Percentiles rank a stretch among this genome's conserved stretches.
Conservation (phyloP, 2,888 invertebrate species). For the Cantharis rustica region DNA sequence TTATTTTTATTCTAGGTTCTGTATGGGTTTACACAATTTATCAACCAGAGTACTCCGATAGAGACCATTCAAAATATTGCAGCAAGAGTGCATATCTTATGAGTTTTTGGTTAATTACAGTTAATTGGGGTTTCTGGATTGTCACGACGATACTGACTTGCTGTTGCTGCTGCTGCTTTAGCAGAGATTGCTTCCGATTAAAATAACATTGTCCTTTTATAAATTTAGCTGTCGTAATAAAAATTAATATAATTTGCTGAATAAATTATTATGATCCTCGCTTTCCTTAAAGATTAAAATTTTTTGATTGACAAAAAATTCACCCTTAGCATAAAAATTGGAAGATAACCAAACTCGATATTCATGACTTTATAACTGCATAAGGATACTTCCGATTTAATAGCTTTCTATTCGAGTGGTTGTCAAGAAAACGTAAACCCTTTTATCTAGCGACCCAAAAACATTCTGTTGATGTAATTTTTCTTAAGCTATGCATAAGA, state of each 20-base stretch:
- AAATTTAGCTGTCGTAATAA: background rate
- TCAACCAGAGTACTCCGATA: background rate
- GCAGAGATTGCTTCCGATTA: background rate
- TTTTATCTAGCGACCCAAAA: slow-evolving; percentile 11
- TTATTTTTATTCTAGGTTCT: background rate
- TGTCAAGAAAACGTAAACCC: slow-evolving; percentile 2
- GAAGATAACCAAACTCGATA: background rate
- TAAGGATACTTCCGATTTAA: background rate
- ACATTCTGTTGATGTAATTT: slow-evolving; percentile 2
- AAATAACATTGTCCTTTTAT: background rate
- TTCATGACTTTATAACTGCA: background rate
- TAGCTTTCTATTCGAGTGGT: background rate
- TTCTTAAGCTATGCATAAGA: slow-evolving; percentile 5
- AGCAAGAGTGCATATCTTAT: background rate
- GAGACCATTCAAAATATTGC: background rate
- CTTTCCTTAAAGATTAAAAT: background rate
- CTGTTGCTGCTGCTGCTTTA: slow-evolving; percentile 2
- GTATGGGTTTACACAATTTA: background rate
- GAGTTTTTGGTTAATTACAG: background rate
- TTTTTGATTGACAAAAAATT: background rate
- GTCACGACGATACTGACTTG: background rate
- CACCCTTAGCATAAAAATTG: background rate
- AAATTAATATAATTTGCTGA: background rate
- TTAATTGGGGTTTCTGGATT: background rate
- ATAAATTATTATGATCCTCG: background rate